Evolutionary conservation across 2,113 vertebrate genomes (phyloP), one percentile per base, ranked within the genome.

Genomic region (Chaetodon auriga): DNA sequence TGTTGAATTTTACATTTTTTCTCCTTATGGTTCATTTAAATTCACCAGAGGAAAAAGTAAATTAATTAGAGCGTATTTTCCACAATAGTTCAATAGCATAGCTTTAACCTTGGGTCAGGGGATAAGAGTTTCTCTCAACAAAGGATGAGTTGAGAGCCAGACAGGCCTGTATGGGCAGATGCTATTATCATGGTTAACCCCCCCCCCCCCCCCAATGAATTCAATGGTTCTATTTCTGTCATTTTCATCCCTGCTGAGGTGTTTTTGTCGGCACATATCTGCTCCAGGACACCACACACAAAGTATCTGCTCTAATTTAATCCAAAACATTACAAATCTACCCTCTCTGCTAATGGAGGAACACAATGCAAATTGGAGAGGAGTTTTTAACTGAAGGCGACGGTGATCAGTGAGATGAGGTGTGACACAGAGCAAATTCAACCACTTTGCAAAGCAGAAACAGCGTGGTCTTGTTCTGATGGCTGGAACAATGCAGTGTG

Each of bases 361-460:
- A 64, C 54, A 75, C 61, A 83, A 63, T 72, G 70, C 43, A 80
- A 19, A 78, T 58, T 68, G 43, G 43, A 73, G 75, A 72, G 51
- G 53, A 51, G 49, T 79, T 43, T 71, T 79, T 1, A 64, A 75
- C 68, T 60, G 30, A 70, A 60, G 79, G 46, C 35, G 21, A 73
- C 45, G 45, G 25, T 55, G 70, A 89, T 80, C 43, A 64, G 63
- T 35, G 63, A 66, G 41, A 68, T 35, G 57, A 78, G 30, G 55
- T 0, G 19, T 73, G 78, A 43, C n/a, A 63, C 45, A 18, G 25
- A 83, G 45, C 58, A 85, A 70, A 78, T 84, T 58, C 61, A 70
- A 79, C 57, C 78, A 58, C 71, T 85, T 77, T 87, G 68, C 61
- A 74, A 71, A 36, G 46, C 58, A 84, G 70, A 71, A 58, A 68